phyloP scores from a whole-genome alignment of 1,140 invertebrate species.

The Tetraneura akinire region DNA sequence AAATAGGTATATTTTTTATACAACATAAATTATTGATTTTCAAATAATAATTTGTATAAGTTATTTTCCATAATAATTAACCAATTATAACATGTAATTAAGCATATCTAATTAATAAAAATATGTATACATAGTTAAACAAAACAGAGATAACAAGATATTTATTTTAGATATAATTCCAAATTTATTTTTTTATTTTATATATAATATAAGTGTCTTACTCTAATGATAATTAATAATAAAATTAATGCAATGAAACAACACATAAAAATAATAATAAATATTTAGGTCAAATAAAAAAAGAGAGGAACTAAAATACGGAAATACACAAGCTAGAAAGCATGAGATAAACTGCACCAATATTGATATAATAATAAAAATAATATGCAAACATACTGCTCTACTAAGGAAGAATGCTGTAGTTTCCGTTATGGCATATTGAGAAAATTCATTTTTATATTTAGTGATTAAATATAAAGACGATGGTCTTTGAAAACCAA shows the following conservation, averaged over 20 bases:
- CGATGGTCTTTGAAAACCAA: too few relatives aligned
- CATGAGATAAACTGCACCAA: constrained; percentile 40
- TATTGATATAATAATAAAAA: constrained; percentile 21
- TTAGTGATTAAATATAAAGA: too few relatives aligned
- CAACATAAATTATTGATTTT: not conserved
- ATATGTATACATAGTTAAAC: constrained; percentile 21
- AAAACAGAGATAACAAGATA: not conserved
- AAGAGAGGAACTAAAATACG: constrained; percentile 41
- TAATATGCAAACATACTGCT: not conserved
- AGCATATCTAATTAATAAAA: constrained; percentile 12
- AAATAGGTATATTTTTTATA: not conserved
- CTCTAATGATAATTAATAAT: constrained; percentile 1
- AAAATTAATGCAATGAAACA: not conserved
- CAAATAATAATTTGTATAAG: not conserved
- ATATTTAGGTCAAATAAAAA: constrained; percentile 43
- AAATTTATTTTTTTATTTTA: too few relatives aligned
- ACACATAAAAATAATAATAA: constrained; percentile 38
- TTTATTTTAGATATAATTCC: not conserved
- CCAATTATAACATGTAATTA: not conserved
- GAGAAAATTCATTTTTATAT: too few relatives aligned
- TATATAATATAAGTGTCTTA: not conserved
- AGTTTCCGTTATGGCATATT: too few relatives aligned
- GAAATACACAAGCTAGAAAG: constrained; percentile 43
- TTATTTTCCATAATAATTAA: not conserved
- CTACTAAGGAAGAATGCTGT: too few relatives aligned